Base-by-base conservation (phyloP, 2,888 invertebrate genomes). In the Melanostoma scalare region DNA sequence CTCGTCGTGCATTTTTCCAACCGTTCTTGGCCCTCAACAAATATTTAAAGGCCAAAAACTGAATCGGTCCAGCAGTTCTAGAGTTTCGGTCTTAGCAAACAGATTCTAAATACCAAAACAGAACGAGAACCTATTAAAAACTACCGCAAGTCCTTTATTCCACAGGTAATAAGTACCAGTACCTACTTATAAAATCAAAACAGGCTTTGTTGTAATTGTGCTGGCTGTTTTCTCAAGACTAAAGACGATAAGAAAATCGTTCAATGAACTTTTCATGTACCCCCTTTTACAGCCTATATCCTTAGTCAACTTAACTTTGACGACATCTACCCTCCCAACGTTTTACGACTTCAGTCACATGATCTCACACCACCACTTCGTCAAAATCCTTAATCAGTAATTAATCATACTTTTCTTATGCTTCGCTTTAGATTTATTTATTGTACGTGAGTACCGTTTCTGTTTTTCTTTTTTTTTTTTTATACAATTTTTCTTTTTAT, bases 331-430 rank as follows among this genome's bases (percentile, higher is more conserved):
- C 56, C 69, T 58, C 38, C 60, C 4, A 31, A 48, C 53, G 53
- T 60, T 69, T 82, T 78, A 78, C 68, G 40, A 68, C 56, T 42
- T 35, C 6, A 52, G 78, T 82, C 73, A 69, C 73, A 77, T 78
- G 68, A 74, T 78, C 73, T 69, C 73, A 82, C 73, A 67, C 78
- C 42, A 6, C 60, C 9, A 36, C 36, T 20, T 48, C 56, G 63
- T 63, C 73, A 79, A 84, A 63, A 71, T 53, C 58, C 61, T 67
- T 79, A 84, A 79, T 78, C 69, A 71, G 74, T 84, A 84, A 84
- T 84, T 79, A 84, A 84, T 84, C 84, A 79, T 67, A 79, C 71
- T 75, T 71, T 84, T 68, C 58, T 44, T 74, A 65, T 78, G 69
- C 53, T 58, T 69, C 36, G 30, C 30, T 20, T 68, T 74, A 42